Conservation (phyloP, 2,888 invertebrate genomes). For the Theretra japonica region DNA sequence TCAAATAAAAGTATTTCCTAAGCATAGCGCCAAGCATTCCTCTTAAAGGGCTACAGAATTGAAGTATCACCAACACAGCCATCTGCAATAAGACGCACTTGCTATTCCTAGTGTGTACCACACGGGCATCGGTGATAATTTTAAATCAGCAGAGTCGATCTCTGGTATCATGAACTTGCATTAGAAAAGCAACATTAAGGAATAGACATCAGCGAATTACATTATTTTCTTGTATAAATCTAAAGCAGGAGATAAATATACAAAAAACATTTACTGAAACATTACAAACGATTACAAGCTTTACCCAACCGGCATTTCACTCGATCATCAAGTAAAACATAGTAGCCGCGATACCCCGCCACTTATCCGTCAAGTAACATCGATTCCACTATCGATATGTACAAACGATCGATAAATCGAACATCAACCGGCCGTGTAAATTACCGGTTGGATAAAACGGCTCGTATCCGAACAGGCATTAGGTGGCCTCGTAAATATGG, state of each 20-base stretch:
- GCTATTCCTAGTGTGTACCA: no score
- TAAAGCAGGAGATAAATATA: background rate
- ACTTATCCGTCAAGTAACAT: slow-evolving; percentile 27
- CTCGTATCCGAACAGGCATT: slow-evolving; percentile 53
- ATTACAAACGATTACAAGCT: slow-evolving; percentile 9
- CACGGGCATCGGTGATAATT: no score
- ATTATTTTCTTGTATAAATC: no score
- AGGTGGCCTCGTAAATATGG: slow-evolving; percentile 71
- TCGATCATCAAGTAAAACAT: slow-evolving; percentile 27
- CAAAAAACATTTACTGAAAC: slow-evolving; percentile 1
- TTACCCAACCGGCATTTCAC: slow-evolving; percentile 15
- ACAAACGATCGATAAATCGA: slow-evolving; percentile 32
- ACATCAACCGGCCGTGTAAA: slow-evolving; percentile 42
- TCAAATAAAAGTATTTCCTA: no score
- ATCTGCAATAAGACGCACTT: no score
- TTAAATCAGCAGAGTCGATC: no score
- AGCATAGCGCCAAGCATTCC: no score
- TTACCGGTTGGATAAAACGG: slow-evolving; percentile 44
- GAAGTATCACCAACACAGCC: no score
- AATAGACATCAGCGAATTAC: no score
- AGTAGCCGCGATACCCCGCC: slow-evolving; percentile 17
- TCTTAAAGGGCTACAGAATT: no score
- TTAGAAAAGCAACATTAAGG: no score
- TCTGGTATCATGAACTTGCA: no score
- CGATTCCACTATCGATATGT: slow-evolving; percentile 28